Evolutionary conservation across 30 jellyfish, hydroid and myxozoan species (phyloP), one percentile per base, ranked within the genome.

Genomic region (Sanderia malayensis): DNA sequence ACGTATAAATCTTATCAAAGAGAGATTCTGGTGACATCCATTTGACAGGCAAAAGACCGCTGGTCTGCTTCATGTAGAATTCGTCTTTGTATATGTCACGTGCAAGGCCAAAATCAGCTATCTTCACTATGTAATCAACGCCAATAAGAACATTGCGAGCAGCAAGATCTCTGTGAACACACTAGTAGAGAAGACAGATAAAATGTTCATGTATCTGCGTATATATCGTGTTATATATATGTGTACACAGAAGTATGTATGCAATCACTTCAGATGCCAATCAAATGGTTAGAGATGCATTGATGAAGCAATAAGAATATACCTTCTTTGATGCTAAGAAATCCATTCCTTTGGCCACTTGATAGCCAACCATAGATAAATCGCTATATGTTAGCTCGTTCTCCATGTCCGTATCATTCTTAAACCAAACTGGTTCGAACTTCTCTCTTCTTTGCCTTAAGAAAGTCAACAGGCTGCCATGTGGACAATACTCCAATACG

Each of bases 21-120:
- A 93, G 57, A 13, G 99, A 80, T 64, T 93, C 99, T 7, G 94
- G 95, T 0, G 99, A 94, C 99, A 93, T 93, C 99, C 99, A 93
- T 76, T 93, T 93, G 68, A 85, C 95, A 19, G 99, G 99, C 65
- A 93, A 64, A 82, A 93, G 85, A 2, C 99, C 96, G 63, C 93
- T 74, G 2, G 96, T 84, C 46, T 86, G 69, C 68, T 92, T 92
- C 85, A 84, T 57, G 80, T 92, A 92, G 45, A 79, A 67, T 21
- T 84, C 96, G 34, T 70, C 89, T 44, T 66, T 58, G 68, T 84
- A 79, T 1, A 92, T 80, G 47, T 92, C 98, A 31, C 98, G 94
- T 1, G 98, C 96, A 20, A 92, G 57, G 9, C 98, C 98, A 57
- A 92, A 92, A 61, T 92, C 98, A 0, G 98, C 98, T 27, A 92